Conservation (phyloP, 2,888 invertebrate species). For the Brachynemurus nebulosus region DNA sequence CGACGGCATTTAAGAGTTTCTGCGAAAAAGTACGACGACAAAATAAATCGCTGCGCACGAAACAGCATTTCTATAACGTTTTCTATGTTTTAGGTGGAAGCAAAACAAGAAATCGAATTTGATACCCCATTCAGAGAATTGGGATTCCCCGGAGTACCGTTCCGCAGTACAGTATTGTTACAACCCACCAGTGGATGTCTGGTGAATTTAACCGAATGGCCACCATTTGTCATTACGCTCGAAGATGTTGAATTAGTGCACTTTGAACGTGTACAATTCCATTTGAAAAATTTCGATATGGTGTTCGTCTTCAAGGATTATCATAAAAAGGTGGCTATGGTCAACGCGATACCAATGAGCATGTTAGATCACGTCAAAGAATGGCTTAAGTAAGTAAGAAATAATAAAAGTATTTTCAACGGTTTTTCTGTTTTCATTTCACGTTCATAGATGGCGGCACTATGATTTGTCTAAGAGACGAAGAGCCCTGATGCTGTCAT, state of each 20-base stretch:
- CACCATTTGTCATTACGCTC: conserved; percentile 94
- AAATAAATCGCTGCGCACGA: too few species aligned
- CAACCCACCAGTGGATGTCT: conserved; percentile 98
- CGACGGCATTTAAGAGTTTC: conserved; percentile 96
- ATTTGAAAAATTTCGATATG: conserved; percentile 99
- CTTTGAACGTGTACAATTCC: conserved; percentile 97
- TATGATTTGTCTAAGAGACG: too few species aligned
- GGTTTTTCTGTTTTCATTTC: too few species aligned
- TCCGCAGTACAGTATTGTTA: conserved; percentile 85
- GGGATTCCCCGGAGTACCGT: conserved; percentile 96
- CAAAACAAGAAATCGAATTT: conserved; percentile 95
- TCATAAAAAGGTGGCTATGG: conserved; percentile 83
- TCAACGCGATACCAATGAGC: conserved; percentile 99
- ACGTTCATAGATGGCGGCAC: too few species aligned
- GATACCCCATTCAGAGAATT: conserved; percentile 97
- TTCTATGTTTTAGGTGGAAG: too few species aligned
- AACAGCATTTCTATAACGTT: neutral
- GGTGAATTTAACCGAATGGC: conserved; percentile 97
- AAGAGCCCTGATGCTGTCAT: too few species aligned
- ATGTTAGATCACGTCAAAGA: conserved; percentile 99
- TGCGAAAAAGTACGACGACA: conserved; percentile 66
- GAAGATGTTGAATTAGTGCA: conserved; percentile 97
- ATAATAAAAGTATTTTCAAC: neutral
- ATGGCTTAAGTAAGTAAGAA: conserved; percentile 78
- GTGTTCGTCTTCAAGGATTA: conserved; percentile 99